A percentile compares a stretch with the other conserved stretches of the same genome.
These are phyloP conservation scores for Dusona sp. DNA, from an alignment of 2,888 invertebrate genomes.

Conservation along the genomic window DNA sequence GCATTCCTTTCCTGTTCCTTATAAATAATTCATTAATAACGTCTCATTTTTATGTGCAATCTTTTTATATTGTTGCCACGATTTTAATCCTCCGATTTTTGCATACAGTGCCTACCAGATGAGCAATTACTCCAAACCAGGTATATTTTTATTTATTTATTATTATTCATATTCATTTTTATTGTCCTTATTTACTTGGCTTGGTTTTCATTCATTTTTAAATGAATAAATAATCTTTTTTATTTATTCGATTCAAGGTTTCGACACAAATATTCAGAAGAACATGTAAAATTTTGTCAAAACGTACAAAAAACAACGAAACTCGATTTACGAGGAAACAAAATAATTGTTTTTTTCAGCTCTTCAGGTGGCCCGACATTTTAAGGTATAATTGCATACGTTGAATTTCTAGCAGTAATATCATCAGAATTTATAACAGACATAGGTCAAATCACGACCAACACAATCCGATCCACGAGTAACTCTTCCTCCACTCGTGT, in stretches of 20 bases:
- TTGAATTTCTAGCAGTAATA: constrained; percentile 17
- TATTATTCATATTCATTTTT: not conserved
- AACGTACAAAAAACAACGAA: not conserved
- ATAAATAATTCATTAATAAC: not conserved
- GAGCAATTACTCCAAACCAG: not conserved
- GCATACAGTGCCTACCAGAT: not conserved
- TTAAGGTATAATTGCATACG: constrained; percentile 25
- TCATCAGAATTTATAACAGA: constrained; percentile 44
- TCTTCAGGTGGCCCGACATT: not conserved
- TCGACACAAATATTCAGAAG: not conserved
- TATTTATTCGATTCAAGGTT: not conserved
- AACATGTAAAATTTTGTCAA: not conserved
- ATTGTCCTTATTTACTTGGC: not conserved
- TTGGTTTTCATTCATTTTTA: not conserved
- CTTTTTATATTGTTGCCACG: not conserved
- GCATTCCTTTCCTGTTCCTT: constrained; percentile 2
- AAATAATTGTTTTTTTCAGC: not conserved
- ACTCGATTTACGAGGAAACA: not conserved
- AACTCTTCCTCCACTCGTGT: constrained; percentile 34
- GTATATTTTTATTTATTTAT: not conserved
- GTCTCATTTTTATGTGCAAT: not conserved
- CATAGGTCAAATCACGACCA: constrained; percentile 15
- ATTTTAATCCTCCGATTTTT: not conserved
- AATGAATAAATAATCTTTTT: not conserved
- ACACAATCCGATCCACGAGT: constrained; percentile 32